Evolutionary conservation across 2,797 vertebrate genomes (phyloP), one percentile per base, ranked within the genome.

Genomic region (Cynopterus sphinx): DNA sequence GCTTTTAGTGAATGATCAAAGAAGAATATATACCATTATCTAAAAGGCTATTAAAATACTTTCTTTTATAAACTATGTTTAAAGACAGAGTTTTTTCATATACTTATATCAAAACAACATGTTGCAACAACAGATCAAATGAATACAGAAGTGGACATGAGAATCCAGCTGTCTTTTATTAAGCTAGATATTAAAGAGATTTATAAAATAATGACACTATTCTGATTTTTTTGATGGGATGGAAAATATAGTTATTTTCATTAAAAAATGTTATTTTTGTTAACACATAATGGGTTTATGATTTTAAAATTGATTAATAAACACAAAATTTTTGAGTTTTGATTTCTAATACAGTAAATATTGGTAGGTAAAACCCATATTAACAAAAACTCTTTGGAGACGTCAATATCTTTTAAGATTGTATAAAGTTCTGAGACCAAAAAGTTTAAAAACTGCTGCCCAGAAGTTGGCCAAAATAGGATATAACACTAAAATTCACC

Each of bases 241-340:
- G 31, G 4, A 13, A 96, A 79, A 92, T 36, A 94, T 1, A 92
- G 53, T 73, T 74, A 75, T 67, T 87, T 85, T 83, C 46, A 85
- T 67, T 67, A 87, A 86, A 88, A 96, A 91, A 87, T 90, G 16
- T 87, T 78, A 94, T 46, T 95, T 95, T 68, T 73, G 36, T 39
- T 86, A 96, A 84, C 63, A 90, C 53, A 2, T 26, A 59, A 70
- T 79, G 15, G 9, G 46, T 28, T 55, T 55, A 75, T 17, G 87
- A 77, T 71, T 71, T 75, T 94, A 31, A 81, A 91, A 86, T 43
- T 49, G 70, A 55, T 51, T 55, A 79, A 63, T 87, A 83, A 83
- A 24, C 26, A 79, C 43, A n/a, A 70, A 46, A 63, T 67, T 68
- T 90, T 55, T 87, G 9, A 93, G 31, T 78, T 81, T 96, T 96